Conservation (phyloP, 2,888 invertebrate species). For the Andrena dorsata region DNA sequence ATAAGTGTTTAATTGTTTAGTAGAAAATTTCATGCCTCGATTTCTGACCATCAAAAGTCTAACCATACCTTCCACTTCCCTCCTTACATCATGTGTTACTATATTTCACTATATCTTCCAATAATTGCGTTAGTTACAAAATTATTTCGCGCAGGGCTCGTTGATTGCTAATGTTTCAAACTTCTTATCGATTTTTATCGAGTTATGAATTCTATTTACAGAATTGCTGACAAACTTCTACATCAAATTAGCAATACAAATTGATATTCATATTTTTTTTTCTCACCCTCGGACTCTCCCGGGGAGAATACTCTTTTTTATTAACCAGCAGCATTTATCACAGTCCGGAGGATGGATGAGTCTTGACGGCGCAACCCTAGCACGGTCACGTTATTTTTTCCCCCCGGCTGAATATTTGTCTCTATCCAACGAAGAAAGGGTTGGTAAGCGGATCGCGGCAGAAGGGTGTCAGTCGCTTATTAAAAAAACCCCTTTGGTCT, state of each 20-base stretch:
- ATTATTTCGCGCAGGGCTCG: no score
- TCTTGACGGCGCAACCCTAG: slow-evolving; percentile 63
- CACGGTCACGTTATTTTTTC: slow-evolving; percentile 68
- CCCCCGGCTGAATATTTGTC: slow-evolving; percentile 71
- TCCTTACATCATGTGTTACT: no score
- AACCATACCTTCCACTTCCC: no score
- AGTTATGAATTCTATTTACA: background rate
- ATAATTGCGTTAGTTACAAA: no score
- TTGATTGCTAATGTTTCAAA: no score
- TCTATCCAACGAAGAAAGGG: slow-evolving; percentile 71
- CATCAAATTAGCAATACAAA: slow-evolving; percentile 46
- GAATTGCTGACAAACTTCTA: slow-evolving; percentile 10
- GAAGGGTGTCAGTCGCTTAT: slow-evolving; percentile 77
- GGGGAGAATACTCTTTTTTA: slow-evolving; percentile 54
- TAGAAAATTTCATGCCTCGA: no score
- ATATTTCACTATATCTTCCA: no score
- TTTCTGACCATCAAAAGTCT: no score
- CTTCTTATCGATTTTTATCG: no score
- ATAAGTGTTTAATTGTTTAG: no score
- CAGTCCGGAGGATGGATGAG: slow-evolving; percentile 72
- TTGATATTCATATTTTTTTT: slow-evolving; percentile 42
- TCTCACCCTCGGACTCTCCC: slow-evolving; percentile 35
- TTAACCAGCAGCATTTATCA: slow-evolving; percentile 76
- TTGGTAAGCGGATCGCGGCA: slow-evolving; percentile 72
- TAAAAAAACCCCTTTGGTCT: slow-evolving; percentile 74